Conservation (phyloP, 2,888 invertebrate genomes). For the Trachelus troglodyta region DNA sequence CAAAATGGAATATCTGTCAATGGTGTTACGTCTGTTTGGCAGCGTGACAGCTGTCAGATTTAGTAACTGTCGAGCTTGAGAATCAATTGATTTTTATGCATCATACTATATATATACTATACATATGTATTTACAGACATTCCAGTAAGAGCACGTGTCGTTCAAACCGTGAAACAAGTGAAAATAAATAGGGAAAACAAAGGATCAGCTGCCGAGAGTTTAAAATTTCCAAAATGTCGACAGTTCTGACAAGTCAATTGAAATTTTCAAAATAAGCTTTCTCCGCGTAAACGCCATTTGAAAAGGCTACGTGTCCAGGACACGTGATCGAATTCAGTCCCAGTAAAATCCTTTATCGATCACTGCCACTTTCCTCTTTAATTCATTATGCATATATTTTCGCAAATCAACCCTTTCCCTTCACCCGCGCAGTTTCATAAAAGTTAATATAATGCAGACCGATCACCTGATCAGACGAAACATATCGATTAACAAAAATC, state of each 20-base stretch:
- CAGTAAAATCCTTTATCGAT: too few species aligned
- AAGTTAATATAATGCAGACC: too few species aligned
- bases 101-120: too few species aligned
- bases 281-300: too few species aligned
- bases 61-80: not conserved
- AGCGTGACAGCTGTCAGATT: not conserved
- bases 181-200: not conserved
- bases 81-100: not conserved
- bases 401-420: too few species aligned
- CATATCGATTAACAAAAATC: not conserved
- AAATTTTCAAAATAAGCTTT: not conserved
- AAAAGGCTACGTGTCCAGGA: too few species aligned
- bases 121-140: not conserved
- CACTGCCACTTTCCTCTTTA: too few species aligned
- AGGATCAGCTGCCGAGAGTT: not conserved
- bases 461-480: too few species aligned
- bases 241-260: not conserved
- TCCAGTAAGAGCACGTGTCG: not conserved
- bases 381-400: too few species aligned
- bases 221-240: not conserved
- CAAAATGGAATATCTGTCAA: not conserved
- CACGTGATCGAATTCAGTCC: too few species aligned
- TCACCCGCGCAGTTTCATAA: too few species aligned
- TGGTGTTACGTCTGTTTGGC: not conserved
- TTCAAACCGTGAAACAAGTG: not conserved